Evolutionary conservation across 2,888 invertebrate species (phyloP).

Genomic region (Parelbella ahira): DNA sequence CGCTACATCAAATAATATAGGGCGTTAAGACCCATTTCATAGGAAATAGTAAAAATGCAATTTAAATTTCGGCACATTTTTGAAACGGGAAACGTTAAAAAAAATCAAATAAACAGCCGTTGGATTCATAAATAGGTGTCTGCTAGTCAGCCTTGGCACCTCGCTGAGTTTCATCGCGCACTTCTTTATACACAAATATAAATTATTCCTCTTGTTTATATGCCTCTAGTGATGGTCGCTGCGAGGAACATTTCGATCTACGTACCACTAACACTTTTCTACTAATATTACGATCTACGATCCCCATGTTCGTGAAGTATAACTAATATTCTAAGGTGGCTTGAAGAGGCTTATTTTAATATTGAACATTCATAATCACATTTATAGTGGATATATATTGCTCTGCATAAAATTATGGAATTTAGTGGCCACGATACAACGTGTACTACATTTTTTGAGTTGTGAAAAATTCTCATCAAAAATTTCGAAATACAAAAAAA

Average conservation of each 20-base stretch:
- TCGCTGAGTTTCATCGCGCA: slow-evolving; percentile 30
- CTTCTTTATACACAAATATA: slow-evolving; percentile 30
- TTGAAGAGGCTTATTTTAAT: too few species aligned
- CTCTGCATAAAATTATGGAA: too few species aligned
- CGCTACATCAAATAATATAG: slow-evolving; percentile 1
- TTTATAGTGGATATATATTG: too few species aligned
- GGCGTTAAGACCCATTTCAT: neutral
- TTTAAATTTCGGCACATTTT: slow-evolving; percentile 8
- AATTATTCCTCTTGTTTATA: slow-evolving; percentile 32
- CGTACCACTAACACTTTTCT: neutral
- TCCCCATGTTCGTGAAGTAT: too few species aligned
- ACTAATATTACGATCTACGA: neutral
- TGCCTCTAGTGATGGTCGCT: neutral
- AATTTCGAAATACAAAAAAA: too few species aligned
- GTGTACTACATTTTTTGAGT: too few species aligned
- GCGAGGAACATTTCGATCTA: too few species aligned
- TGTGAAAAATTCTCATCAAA: too few species aligned
- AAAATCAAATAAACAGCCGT: slow-evolving; percentile 41
- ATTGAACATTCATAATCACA: too few species aligned
- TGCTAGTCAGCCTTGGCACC: slow-evolving; percentile 39
- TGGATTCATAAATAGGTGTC: slow-evolving; percentile 37
- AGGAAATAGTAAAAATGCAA: slow-evolving; percentile 7
- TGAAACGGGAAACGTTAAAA: slow-evolving; percentile 42
- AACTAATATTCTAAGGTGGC: too few species aligned
- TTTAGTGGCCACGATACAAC: too few species aligned